Evolutionary conservation across 2,888 invertebrate genomes (phyloP).

Genomic region (Chrysomela aeneicollis): DNA sequence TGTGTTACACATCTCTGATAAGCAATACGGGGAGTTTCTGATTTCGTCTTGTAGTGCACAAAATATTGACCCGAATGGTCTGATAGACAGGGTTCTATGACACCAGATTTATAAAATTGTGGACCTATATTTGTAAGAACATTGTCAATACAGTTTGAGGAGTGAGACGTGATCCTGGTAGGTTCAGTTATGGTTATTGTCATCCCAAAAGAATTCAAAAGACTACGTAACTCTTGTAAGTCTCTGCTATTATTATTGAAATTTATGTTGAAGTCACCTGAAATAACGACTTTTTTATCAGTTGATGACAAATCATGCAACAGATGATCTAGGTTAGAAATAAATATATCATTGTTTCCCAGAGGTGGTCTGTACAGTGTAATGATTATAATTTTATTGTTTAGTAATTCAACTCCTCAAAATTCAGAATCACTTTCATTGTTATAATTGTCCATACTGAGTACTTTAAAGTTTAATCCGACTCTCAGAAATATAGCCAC

Average conservation of each 20-base stretch:
- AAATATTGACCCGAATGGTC: too few species aligned
- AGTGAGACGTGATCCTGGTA: slow-evolving; percentile 16
- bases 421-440: slow-evolving; percentile 9
- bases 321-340: slow-evolving; percentile 1
- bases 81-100: too few species aligned
- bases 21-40: too few species aligned
- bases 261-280: too few species aligned
- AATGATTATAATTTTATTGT: neutral
- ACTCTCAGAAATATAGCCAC: slow-evolving; percentile 10
- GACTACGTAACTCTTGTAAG: slow-evolving; percentile 16
- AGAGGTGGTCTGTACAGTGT: neutral
- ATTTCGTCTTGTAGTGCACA: too few species aligned
- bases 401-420: neutral
- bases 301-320: slow-evolving; percentile 3
- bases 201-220: slow-evolving; percentile 12
- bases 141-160: slow-evolving; percentile 17
- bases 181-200: slow-evolving; percentile 10
- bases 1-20: too few species aligned
- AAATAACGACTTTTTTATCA: slow-evolving; percentile 9
- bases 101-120: slow-evolving; percentile 7
- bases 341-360: slow-evolving; percentile 4
- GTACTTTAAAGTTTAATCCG: slow-evolving; percentile 5
- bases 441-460: slow-evolving; percentile 12
- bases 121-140: slow-evolving; percentile 16
- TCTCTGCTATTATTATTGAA: slow-evolving; percentile 8